phyloP scores from a whole-genome alignment of 2,797 vertebrate species.

The Clarias fuscus region DNA sequence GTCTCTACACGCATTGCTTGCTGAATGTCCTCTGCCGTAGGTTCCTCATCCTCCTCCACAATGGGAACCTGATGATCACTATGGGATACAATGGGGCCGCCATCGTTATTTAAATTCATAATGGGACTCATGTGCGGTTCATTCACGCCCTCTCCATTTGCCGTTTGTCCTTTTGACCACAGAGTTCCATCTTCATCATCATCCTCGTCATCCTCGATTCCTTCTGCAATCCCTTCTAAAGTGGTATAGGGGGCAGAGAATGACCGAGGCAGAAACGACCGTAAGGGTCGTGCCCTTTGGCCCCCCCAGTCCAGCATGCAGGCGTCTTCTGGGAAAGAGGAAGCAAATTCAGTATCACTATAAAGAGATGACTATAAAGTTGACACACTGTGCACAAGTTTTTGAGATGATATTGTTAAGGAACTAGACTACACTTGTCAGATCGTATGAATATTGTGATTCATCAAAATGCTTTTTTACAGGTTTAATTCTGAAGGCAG shows the following conservation, averaged over 20 bases:
- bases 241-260: slow-evolving; percentile 83
- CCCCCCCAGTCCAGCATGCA: slow-evolving; percentile 65
- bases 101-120: slow-evolving; percentile 61
- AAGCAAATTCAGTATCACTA: not conserved
- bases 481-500: not conserved
- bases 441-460: not conserved
- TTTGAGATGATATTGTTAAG: not conserved
- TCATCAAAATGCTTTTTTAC: not conserved
- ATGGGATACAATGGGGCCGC: slow-evolving; percentile 63
- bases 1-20: slow-evolving; percentile 78
- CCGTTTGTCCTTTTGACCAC: slow-evolving; percentile 29
- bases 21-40: slow-evolving; percentile 72
- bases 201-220: slow-evolving; percentile 53
- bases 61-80: slow-evolving; percentile 42
- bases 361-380: not conserved
- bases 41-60: slow-evolving; percentile 56
- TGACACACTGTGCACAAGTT: not conserved
- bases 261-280: slow-evolving; percentile 77
- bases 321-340: slow-evolving; percentile 59
- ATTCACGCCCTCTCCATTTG: not conserved
- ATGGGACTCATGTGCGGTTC: slow-evolving; percentile 17
- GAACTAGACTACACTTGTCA: not conserved
- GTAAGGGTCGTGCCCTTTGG: slow-evolving; percentile 59
- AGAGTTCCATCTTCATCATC: slow-evolving; percentile 41
- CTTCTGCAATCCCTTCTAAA: slow-evolving; percentile 73